These are phyloP conservation scores for Andrena fulva DNA, from an alignment of 2,888 invertebrate species.

Conservation along the genomic window DNA sequence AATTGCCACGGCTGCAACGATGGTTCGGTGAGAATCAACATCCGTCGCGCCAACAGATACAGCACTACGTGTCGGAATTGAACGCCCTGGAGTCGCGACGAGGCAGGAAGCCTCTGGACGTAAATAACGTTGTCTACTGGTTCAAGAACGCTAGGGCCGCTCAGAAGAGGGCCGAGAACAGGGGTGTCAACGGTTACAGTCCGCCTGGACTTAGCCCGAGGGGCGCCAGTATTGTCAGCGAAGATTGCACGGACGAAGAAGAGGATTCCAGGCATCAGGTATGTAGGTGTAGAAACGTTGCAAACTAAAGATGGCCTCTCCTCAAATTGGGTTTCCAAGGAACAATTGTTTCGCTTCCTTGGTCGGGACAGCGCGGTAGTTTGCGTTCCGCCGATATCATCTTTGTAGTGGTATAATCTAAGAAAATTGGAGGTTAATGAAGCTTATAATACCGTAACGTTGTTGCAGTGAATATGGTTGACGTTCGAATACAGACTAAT, in stretches of 20 bases:
- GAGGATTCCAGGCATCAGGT: slow-evolving; percentile 86
- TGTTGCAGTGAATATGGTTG: neutral
- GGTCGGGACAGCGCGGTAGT: no score
- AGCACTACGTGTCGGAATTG: slow-evolving; percentile 96
- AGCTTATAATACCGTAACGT: no score
- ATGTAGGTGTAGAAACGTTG: slow-evolving; percentile 26
- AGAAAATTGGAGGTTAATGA: no score
- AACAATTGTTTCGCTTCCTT: neutral
- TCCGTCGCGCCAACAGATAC: slow-evolving; percentile 98
- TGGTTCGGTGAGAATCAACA: slow-evolving; percentile 99
- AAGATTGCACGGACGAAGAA: slow-evolving; percentile 84
- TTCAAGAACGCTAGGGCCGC: slow-evolving; percentile 99
- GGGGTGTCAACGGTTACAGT: slow-evolving; percentile 84
- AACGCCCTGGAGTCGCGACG: slow-evolving; percentile 96
- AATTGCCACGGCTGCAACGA: slow-evolving; percentile 97
- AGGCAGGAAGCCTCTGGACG: slow-evolving; percentile 96
- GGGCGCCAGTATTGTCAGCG: slow-evolving; percentile 84
- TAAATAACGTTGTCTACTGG: slow-evolving; percentile 98
- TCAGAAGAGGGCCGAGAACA: slow-evolving; percentile 93
- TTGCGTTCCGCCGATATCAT: no score
- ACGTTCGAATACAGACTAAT: neutral
- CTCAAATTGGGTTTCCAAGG: no score
- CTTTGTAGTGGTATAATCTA: no score
- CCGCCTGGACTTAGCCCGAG: slow-evolving; percentile 83
- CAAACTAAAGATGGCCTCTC: neutral